Base-by-base conservation (phyloP, 1,140 invertebrate species). In the Babylonia areolata region DNA sequence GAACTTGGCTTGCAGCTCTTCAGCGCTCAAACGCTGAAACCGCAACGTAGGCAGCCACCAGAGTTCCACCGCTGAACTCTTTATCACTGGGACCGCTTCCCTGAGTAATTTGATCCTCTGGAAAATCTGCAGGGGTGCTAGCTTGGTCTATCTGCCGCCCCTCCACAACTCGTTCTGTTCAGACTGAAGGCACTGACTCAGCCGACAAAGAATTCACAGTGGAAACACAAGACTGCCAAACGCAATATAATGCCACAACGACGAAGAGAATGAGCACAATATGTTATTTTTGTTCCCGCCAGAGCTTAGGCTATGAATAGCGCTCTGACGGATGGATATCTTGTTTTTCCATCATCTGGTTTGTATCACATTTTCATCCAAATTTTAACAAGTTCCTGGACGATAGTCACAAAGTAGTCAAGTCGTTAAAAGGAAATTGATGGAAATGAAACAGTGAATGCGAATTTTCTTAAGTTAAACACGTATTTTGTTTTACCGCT, bases 351-450 rank as follows among this genome's bases (percentile, higher is more conserved):
- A 84, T 84, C 69, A 73, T 71, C 58, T 84, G 58, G 73, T 73
- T 73, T 35, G 82, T 46, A 40, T 75, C 64, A 46, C 82, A 46
- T 84, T 84, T 84, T 40, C 82, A 73, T 73, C 40, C 64, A 73
- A 84, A 75, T 84, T 82, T 84, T 84, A 64, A 28, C 58, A 73
- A 84, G 82, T 84, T 84, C 82, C 82, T 84, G 82, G 82, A 84
- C 82, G 11, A 46, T 46, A 37, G 71, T 33, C 35, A 31, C 71
- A 84, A 73, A 37, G 37, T 33, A 5, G 20, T 20, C 5, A 54
- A 33, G 46, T 54, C 46, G 78, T 35, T 77, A 77, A 77, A 40
- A 5, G 12, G 71, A 17, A 33, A 73, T 35, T 15, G 33, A 9
- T 28, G 12, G 1, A 73, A 73, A 33, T 73, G 11, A 73, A 73